Base-by-base conservation (phyloP, 2,113 vertebrate genomes). In the Uropsilus gracilis region DNA sequence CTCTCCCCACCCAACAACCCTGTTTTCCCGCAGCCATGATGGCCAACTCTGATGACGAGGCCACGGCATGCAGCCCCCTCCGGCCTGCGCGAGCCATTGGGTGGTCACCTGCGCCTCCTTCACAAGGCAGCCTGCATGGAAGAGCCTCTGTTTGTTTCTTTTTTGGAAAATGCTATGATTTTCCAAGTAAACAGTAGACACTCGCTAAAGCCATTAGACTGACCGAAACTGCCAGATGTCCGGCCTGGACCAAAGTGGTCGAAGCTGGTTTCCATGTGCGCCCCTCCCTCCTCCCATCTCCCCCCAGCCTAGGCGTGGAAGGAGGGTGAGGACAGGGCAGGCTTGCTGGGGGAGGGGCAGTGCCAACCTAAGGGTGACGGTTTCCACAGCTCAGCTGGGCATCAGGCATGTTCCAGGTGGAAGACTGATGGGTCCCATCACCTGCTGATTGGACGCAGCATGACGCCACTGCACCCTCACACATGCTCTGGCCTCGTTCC, bases 81-180 rank as follows among this genome's bases (percentile, higher is more conserved):
- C 8, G 39, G 94, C 71, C 68, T 89, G 73, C 48, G 39, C 39
- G 10, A 22, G 77, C 96, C 95, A 95, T 95, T 97, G 90, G 95
- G 90, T 34, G 71, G 92, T 90, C 96, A 95, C 94, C 95, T 92
- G 95, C 37, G 44, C 53, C 22, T 83, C 73, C 26, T 83, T 94
- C 68, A 20, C 7, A 59, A 86, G 48, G 84, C 94, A 86, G 83
- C 89, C 85, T 75, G 86, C 94, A 94, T 88, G 71, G 94, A 94
- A 92, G 83, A 92, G 93, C 64, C 42, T 81, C 16, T 91, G 50
- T 91, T 95, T 96, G 88, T 94, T 89, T 84, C 92, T 89, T 84
- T 94, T 95, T 94, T 66, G 68, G 89, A 89, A 96, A 95, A 96
- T 85, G 94, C 97, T 97, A 95, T 84, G 94, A 91, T 96, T 92